phyloP scores from a whole-genome alignment of 2,113 vertebrate genomes.

The Genyomyrus donnyi region DNA sequence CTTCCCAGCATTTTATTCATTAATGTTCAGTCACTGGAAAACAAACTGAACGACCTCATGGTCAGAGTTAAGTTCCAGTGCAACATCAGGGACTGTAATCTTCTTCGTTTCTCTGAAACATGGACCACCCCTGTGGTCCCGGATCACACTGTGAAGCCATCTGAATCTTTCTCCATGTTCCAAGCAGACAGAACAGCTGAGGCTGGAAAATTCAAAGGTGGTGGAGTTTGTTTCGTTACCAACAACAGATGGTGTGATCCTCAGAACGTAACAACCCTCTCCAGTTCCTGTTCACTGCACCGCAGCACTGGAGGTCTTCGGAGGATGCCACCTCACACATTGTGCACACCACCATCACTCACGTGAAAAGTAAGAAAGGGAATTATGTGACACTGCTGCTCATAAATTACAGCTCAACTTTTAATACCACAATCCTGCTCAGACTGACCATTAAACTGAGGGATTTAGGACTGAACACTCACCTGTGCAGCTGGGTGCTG shows the following conservation, averaged over 20 bases:
- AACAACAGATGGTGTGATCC: background rate
- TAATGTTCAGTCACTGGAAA: too few species aligned
- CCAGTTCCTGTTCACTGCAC: background rate
- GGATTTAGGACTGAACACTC: background rate
- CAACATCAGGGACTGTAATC: too few species aligned
- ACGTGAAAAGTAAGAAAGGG: background rate
- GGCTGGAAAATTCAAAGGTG: background rate
- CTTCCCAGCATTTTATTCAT: too few species aligned
- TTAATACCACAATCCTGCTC: background rate
- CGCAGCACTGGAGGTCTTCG: background rate
- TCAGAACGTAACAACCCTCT: background rate
- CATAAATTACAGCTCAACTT: background rate
- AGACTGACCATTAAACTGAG: background rate
- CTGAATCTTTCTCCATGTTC: too few species aligned
- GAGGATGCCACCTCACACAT: background rate
- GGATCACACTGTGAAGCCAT: too few species aligned
- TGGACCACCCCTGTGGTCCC: too few species aligned
- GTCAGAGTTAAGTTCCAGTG: too few species aligned
- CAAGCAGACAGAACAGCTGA: background rate
- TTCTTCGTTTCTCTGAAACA: too few species aligned
- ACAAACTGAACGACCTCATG: too few species aligned
- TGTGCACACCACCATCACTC: background rate
- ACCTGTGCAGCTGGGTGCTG: background rate
- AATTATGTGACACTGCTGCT: background rate
- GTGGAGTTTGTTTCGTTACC: background rate